Base-by-base conservation (phyloP, 2,888 invertebrate species). In the Acleris sparsana region DNA sequence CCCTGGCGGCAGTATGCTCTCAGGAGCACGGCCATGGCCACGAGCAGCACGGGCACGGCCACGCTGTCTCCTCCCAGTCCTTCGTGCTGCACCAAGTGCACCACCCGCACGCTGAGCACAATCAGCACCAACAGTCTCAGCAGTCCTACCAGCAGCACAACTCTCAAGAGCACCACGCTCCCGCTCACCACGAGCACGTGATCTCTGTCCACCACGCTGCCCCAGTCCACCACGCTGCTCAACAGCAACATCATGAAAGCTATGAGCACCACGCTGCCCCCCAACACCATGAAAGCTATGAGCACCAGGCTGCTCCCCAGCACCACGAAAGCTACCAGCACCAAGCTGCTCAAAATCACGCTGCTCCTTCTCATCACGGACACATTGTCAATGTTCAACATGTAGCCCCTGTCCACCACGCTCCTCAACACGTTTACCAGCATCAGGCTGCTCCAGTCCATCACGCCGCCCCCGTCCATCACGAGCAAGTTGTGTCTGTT, bases 61-160 rank as follows among this genome's bases (percentile, higher is more conserved):
- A 78, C 62, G 77, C 82, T 52, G 69, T 75, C 60, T 80, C 78
- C 46, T 79, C 82, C 9, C 79, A 80, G 64, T 82, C 75, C 63
- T 76, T 80, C 68, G 71, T 74, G 22, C 71, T 73, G 39, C 80
- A 74, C 70, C 79, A 77, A 18, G 53, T 62, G 68, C 61, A 53
- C 63, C 71, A 64, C 51, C 67, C 61, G 39, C 59, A 66, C 56
- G 16, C 20, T 0, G 43, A 57, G 1, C 43, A 44, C 17, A n/a
- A 33, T 1, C 29, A 49, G 7, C 48, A 33, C 16, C 11, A 57
- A 17, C 46, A 57, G 4, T 57, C 57, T 5, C 25, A 46, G 57
- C 57, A 57, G 62, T 69, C 71, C 53, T 39, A 11, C 39, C 39
- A 39, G 13, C 13, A 39, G 6, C 60, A 64, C 17, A 51, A 43